Percentiles rank a stretch among this genome's conserved stretches.
Evolutionary conservation across 2,888 invertebrate genomes (phyloP).

Genomic region (Liposcelis brunnea): DNA sequence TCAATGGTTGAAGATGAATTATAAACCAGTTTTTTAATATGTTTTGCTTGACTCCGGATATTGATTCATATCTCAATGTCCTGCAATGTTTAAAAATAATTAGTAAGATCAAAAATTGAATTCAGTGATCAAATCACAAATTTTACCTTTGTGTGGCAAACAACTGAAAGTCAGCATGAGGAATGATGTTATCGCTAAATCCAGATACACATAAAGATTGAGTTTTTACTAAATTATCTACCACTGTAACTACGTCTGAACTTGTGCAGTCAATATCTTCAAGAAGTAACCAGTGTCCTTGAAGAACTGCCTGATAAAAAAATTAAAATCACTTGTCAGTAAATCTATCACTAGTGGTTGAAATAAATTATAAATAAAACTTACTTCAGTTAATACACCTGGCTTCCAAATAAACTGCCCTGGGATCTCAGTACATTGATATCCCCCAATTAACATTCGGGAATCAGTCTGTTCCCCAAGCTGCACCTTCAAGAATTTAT

Average conservation of each 20-base stretch:
- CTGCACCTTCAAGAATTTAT: conserved; percentile 66
- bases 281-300: conserved; percentile 80
- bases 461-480: conserved; percentile 94
- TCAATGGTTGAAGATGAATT: conserved; percentile 3
- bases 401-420: conserved; percentile 96
- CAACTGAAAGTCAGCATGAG: conserved; percentile 75
- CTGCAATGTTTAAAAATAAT: conserved; percentile 2
- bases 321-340: conserved; percentile 13
- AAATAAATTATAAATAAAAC: no score
- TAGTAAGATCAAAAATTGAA: no score
- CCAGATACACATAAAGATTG: conserved; percentile 71
- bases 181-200: conserved; percentile 62
- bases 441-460: conserved; percentile 82
- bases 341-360: no score
- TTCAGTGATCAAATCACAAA: conserved; percentile 1
- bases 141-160: conserved; percentile 72
- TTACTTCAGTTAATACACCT: conserved; percentile 73
- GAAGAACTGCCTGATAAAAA: conserved; percentile 48
- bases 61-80: not conserved
- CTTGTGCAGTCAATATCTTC: conserved; percentile 94
- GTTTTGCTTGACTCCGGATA: not conserved
- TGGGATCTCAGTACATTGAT: conserved; percentile 88
- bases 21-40: conserved; percentile 5
- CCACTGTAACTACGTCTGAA: conserved; percentile 75
- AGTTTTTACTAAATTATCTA: conserved; percentile 72